Percentiles rank a stretch among this genome's conserved stretches.
phyloP scores from a whole-genome alignment of 2,888 invertebrate species.

The Alloscopus bannaensis region DNA sequence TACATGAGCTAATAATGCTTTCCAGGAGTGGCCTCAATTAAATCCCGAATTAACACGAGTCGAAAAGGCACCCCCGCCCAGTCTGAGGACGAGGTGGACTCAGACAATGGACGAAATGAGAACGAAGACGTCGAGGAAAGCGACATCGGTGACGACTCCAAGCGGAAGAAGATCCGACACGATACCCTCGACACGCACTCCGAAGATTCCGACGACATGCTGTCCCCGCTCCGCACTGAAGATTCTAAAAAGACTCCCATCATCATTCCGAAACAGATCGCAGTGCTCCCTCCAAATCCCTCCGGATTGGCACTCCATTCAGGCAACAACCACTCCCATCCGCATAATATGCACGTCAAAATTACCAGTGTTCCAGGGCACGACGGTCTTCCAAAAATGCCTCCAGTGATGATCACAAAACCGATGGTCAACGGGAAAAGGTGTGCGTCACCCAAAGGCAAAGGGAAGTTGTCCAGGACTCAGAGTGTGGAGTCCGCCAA shows the following conservation, averaged over 20 bases:
- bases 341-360: slow-evolving; percentile 40
- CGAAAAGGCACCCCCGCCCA: slow-evolving; percentile 21
- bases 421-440: neutral
- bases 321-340: slow-evolving; percentile 38
- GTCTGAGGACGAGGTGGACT: slow-evolving; percentile 23
- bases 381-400: slow-evolving; percentile 17
- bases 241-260: neutral
- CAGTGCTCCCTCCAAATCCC: neutral
- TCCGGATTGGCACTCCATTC: no score
- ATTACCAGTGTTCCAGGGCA: slow-evolving; percentile 51
- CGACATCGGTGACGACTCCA: neutral
- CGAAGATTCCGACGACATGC: slow-evolving; percentile 53
- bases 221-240: slow-evolving; percentile 46
- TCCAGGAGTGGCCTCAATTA: slow-evolving; percentile 55
- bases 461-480: slow-evolving; percentile 50
- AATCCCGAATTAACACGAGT: slow-evolving; percentile 37
- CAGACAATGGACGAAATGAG: neutral
- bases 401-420: neutral
- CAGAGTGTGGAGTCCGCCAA: slow-evolving; percentile 48
- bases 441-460: slow-evolving; percentile 11
- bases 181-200: slow-evolving; percentile 41
- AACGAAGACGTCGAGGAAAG: slow-evolving; percentile 26
- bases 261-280: neutral
- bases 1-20: neutral
- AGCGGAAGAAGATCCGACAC: neutral